Evolutionary conservation across 2,888 invertebrate genomes (phyloP), one percentile per base, ranked within the genome.

Genomic region (Diarsia brunnea): DNA sequence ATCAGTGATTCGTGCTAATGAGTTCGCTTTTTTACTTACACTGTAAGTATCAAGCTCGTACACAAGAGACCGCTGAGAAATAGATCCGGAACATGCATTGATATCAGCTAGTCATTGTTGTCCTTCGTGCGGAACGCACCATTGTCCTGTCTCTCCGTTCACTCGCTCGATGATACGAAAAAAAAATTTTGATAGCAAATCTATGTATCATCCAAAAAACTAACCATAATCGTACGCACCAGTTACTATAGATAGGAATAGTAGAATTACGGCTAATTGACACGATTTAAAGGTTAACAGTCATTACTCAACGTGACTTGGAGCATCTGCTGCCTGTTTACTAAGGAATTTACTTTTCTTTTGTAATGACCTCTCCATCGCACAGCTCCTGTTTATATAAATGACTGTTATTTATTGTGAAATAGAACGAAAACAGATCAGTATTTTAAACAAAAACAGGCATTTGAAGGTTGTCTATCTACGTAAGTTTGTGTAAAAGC

Each of bases 61-160:
- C 69, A 80, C 66, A 73, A 73, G 75, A 81, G 45, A 84, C 69
- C 78, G 79, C 80, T 73, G 77, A 64, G 84, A 87, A 87, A 86
- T 90, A 88, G 88, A 90, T 90, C 89, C 84, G 86, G 89, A 91
- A 88, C 88, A 88, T 81, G 81, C 86, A 86, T 81, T 85, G 84
- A 90, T 89, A 89, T 81, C 86, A 84, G 87, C 82, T 82, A 88
- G 89, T 92, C 90, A 94, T 95, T 94, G 93, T 94, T 93, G 86
- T 91, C 89, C 87, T 89, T 92, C 90, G 89, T 92, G 91, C 94
- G 93, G 92, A 94, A 95, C 94, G 91, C 81, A 79, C 79, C 84
- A 88, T 88, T 90, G 88, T 86, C 89, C 87, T 88, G 88, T 86
- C 88, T 85, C 87, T 67, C 82, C 79, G 65, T 87, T 74, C 78